Evolutionary conservation across 2,888 invertebrate genomes (phyloP).

Genomic region (Aricia artaxerxes): DNA sequence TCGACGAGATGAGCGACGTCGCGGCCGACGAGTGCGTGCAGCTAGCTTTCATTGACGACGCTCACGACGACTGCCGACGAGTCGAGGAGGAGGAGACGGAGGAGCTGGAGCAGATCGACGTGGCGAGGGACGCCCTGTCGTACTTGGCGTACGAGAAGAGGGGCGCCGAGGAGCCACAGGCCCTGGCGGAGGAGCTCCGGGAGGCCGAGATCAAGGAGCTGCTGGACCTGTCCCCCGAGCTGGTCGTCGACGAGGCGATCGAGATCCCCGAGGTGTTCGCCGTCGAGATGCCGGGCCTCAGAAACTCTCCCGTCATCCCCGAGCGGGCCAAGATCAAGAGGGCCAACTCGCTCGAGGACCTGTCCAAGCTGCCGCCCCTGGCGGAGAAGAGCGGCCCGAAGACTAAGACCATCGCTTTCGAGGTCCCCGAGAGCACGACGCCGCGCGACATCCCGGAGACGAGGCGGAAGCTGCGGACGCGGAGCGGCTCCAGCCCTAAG

Average conservation of each 20-base stretch:
- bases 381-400: conserved; percentile 57
- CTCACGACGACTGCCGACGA: conserved; percentile 51
- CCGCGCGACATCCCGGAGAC: conserved; percentile 71
- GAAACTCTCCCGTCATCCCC: conserved; percentile 62
- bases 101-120: conserved; percentile 56
- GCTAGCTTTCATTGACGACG: conserved; percentile 61
- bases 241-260: conserved; percentile 63
- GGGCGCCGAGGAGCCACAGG: conserved; percentile 54
- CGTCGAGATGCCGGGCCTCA: conserved; percentile 53
- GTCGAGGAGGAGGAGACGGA: conserved; percentile 42
- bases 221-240: conserved; percentile 68
- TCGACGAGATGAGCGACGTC: conserved; percentile 67
- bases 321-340: conserved; percentile 69
- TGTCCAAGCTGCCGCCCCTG: conserved; percentile 51
- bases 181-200: conserved; percentile 64
- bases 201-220: conserved; percentile 67
- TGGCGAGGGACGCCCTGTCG: conserved; percentile 70
- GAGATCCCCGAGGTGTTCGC: conserved; percentile 60
- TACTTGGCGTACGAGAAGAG: conserved; percentile 64
- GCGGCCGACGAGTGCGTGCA: conserved; percentile 52
- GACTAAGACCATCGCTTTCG: conserved; percentile 65
- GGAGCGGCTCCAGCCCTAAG: conserved; percentile 72
- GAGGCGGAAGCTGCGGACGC: conserved; percentile 56
- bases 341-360: conserved; percentile 66
- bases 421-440: conserved; percentile 65